Percentiles rank a stretch among this genome's conserved stretches.
phyloP scores from a whole-genome alignment of 2,113 vertebrate species.

The Propithecus coquereli region DNA sequence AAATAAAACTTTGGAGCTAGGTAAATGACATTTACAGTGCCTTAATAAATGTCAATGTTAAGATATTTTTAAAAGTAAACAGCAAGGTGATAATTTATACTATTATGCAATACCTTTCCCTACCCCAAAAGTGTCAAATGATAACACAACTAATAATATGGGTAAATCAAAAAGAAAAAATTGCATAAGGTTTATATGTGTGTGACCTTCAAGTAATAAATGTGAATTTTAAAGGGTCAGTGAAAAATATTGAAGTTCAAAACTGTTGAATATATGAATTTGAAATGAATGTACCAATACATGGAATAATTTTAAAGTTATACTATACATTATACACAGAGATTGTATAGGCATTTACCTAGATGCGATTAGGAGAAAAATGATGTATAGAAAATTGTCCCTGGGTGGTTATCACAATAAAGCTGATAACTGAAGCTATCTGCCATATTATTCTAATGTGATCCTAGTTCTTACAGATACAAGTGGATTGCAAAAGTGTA shows the following conservation, averaged over 20 bases:
- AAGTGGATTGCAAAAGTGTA: background rate
- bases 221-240: background rate
- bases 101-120: background rate
- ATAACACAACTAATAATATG: background rate
- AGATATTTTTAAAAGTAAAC: background rate
- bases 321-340: background rate
- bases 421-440: background rate
- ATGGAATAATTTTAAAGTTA: slow-evolving; percentile 1
- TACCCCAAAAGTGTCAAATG: background rate
- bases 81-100: background rate
- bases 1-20: background rate
- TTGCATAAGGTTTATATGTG: background rate
- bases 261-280: slow-evolving; percentile 40
- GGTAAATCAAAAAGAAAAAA: background rate
- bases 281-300: slow-evolving; percentile 22
- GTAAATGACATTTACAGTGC: background rate
- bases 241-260: slow-evolving; percentile 26
- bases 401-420: background rate
- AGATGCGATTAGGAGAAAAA: background rate
- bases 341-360: background rate
- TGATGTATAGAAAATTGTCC: background rate
- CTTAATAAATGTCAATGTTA: background rate
- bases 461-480: slow-evolving; percentile 26
- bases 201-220: slow-evolving; percentile 16
- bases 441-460: background rate